Base-by-base conservation (phyloP, 2,797 vertebrate species). In the Heliangelus exortis region DNA sequence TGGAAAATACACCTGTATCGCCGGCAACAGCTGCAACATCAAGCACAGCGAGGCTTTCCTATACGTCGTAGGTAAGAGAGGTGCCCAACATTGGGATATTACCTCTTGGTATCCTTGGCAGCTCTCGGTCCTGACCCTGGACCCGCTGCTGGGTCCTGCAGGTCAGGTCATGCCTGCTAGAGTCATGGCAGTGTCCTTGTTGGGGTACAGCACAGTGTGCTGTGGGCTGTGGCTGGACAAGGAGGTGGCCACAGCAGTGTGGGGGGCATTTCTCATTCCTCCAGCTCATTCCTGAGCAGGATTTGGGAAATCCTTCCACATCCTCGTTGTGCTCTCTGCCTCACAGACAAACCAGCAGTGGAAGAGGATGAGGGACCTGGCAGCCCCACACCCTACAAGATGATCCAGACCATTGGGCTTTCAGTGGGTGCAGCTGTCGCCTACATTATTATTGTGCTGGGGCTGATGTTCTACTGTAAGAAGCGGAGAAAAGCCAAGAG, bases 381-480 rank as follows among this genome's bases (percentile, higher is more conserved):
- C 9, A 98, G 98, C 83, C 98, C 98, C 90, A 98, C 99, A 3
- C 99, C 99, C 7, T 99, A 99, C 91, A 99, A 99, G 98, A 99
- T 99, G 99, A 99, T 99, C 98, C 99, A 99, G 97, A 99, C 99
- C 80, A 99, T 99, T 3, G 99, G 99, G 5, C 98, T 99, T 75
- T 99, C 99, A 0, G 99, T 99, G 96, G 99, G 99, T 0, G 99
- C 99, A 0, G 99, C 99, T 0, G 99, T 99, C 74, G 99, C 99
- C 20, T 99, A 99, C 96, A 99, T 99, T 84, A 99, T 99, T 5
- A 98, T 99, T 0, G 99, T 99, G 25, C 98, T 99, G 91, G 99
- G 99, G 33, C 99, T 99, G 96, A 99, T 99, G 99, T 99, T 99
- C 96, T 99, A 99, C 98, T 99, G 99, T 96, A 99, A 99, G 97